Evolutionary conservation across 2,797 vertebrate species (phyloP).

Genomic region (Lophura swinhoii): DNA sequence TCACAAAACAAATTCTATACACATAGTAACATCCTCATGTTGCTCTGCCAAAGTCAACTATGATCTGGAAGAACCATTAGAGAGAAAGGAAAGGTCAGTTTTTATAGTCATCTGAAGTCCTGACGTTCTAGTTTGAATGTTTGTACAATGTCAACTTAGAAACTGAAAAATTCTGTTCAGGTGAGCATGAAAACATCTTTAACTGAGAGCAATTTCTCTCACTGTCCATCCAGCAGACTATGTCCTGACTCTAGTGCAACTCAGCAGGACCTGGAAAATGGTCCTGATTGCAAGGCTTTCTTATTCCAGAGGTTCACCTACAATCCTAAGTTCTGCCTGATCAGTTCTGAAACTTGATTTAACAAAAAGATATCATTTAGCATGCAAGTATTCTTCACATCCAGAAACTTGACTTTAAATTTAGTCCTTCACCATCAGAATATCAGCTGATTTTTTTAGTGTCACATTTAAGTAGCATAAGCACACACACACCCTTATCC

Average conservation of each 20-base stretch:
- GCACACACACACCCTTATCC: rapidly evolving
- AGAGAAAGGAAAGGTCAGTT: not conserved
- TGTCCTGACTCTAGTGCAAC: not conserved
- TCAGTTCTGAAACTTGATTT: not conserved
- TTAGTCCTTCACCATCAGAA: not conserved
- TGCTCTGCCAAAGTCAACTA: not conserved
- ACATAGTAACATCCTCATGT: not conserved
- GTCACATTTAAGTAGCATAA: not conserved
- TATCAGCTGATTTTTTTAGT: not conserved
- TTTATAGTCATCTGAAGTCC: not conserved
- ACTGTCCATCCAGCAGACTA: not conserved
- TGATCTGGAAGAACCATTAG: not conserved
- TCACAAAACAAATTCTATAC: not conserved
- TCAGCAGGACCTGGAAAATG: not conserved
- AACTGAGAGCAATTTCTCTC: not conserved
- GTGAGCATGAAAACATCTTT: not conserved
- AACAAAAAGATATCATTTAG: not conserved
- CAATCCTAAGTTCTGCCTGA: not conserved
- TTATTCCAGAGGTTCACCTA: not conserved
- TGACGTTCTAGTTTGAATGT: not conserved
- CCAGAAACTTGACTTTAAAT: not conserved
- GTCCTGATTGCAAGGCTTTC: not conserved
- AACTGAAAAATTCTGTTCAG: not conserved
- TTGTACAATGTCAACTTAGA: not conserved
- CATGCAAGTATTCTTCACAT: not conserved